These are phyloP conservation scores for Oreochromis tanganicae DNA, from an alignment of 2,113 vertebrate genomes.

Conservation along the genomic window DNA sequence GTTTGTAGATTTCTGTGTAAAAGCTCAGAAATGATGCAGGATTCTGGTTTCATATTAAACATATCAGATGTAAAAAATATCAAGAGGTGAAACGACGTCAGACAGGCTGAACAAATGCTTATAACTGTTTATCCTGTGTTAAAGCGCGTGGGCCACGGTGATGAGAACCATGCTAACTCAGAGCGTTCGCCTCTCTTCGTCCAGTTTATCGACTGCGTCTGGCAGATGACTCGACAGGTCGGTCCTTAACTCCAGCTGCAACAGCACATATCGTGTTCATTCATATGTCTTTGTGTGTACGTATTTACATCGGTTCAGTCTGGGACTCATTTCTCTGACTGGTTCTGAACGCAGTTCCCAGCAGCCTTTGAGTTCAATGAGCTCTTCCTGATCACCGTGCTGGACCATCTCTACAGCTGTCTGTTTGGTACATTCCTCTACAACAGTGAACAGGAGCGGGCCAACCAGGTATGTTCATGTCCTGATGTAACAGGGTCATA, in stretches of 20 bases:
- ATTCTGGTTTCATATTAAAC: neutral
- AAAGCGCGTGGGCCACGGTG: constrained; percentile 90
- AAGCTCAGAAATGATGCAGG: neutral
- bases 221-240: constrained; percentile 98
- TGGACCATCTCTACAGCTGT: constrained; percentile 97
- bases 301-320: neutral
- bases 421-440: constrained; percentile 95
- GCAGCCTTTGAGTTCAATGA: constrained; percentile 96
- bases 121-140: neutral
- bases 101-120: rapidly evolving
- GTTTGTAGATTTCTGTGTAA: neutral
- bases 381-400: constrained; percentile 88
- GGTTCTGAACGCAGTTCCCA: constrained; percentile 79
- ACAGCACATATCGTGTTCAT: neutral
- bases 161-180: constrained; percentile 87
- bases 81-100: rapidly evolving
- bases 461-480: constrained; percentile 73
- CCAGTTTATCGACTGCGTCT: constrained; percentile 97
- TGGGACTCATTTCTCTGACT: neutral
- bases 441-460: constrained; percentile 87
- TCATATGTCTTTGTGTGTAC: neutral
- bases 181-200: constrained; percentile 95
- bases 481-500: neutral
- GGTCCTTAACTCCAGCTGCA: neutral
- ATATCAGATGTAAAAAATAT: neutral